A percentile compares a stretch with the other conserved stretches of the same genome.
Evolutionary conservation across 1,140 invertebrate genomes (phyloP).

Genomic region (Magallana angulata): DNA sequence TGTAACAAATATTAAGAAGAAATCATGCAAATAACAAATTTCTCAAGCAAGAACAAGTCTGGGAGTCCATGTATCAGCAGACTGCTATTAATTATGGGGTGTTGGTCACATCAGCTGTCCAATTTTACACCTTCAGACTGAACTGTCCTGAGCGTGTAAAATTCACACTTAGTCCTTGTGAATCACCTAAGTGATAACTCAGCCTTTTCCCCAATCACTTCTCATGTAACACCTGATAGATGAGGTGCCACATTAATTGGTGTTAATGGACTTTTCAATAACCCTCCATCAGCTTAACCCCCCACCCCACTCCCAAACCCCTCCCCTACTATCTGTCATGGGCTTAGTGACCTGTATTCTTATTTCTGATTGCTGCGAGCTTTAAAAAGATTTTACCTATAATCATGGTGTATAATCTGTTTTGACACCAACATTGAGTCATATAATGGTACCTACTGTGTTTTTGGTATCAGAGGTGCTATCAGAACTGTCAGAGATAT

Average conservation of each 20-base stretch:
- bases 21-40: too few relatives aligned
- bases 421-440: constrained; percentile 10
- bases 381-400: constrained; percentile 3
- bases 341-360: not conserved
- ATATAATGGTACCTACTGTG: constrained; percentile 11
- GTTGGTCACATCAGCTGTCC: not conserved
- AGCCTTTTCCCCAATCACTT: not conserved
- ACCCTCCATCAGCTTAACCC: not conserved
- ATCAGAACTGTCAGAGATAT: constrained; percentile 17
- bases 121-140: not conserved
- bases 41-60: too few relatives aligned
- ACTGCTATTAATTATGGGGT: not conserved
- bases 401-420: not conserved
- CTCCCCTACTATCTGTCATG: not conserved
- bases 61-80: too few relatives aligned
- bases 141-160: not conserved
- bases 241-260: not conserved
- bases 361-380: not conserved
- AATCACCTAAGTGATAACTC: not conserved
- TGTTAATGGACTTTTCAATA: constrained; percentile 10
- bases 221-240: not conserved
- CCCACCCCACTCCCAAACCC: not conserved
- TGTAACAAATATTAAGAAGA: too few relatives aligned
- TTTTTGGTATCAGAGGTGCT: not conserved
- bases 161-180: not conserved